Evolutionary conservation across 2,113 vertebrate genomes (phyloP).

Genomic region (Spea multiplicata): DNA sequence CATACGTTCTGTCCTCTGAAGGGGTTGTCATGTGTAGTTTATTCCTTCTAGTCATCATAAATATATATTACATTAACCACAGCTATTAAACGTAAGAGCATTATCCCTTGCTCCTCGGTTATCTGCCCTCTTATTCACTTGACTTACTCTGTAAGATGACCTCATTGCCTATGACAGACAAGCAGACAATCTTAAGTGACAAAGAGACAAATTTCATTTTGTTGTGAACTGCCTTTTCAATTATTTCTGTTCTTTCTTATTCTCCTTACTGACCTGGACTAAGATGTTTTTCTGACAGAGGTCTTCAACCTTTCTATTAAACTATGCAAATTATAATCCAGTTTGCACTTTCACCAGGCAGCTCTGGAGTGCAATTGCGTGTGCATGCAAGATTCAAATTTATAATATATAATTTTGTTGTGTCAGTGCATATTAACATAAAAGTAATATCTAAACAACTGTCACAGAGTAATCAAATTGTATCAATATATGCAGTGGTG

Average conservation of each 20-base stretch:
- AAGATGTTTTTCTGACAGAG: slow-evolving; percentile 64
- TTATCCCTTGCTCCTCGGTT: slow-evolving; percentile 60
- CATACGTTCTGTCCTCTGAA: slow-evolving; percentile 66
- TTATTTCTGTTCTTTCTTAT: slow-evolving; percentile 68
- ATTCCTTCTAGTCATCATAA: slow-evolving; percentile 72
- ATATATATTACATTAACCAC: slow-evolving; percentile 80
- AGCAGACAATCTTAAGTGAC: slow-evolving; percentile 74
- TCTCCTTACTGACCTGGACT: slow-evolving; percentile 64
- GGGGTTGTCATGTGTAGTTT: slow-evolving; percentile 53
- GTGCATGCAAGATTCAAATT: slow-evolving; percentile 53
- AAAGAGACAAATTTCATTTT: slow-evolving; percentile 79
- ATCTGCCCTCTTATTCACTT: slow-evolving; percentile 48
- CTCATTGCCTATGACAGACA: slow-evolving; percentile 59
- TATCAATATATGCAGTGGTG: slow-evolving; percentile 45
- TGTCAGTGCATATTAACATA: slow-evolving; percentile 57
- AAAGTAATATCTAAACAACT: slow-evolving; percentile 52
- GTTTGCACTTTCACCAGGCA: slow-evolving; percentile 44
- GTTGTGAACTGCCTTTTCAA: slow-evolving; percentile 70
- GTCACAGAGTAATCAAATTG: slow-evolving; percentile 50
- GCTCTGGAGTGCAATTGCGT: slow-evolving; percentile 52
- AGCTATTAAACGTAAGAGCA: slow-evolving; percentile 74
- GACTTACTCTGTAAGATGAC: slow-evolving; percentile 58
- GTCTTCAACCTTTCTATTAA: slow-evolving; percentile 69
- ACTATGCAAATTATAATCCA: slow-evolving; percentile 71
- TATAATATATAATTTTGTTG: slow-evolving; percentile 51